A percentile compares a stretch with the other conserved stretches of the same genome.
Conservation (phyloP, 1,140 invertebrate species). For the Drosophila santomea region DNA sequence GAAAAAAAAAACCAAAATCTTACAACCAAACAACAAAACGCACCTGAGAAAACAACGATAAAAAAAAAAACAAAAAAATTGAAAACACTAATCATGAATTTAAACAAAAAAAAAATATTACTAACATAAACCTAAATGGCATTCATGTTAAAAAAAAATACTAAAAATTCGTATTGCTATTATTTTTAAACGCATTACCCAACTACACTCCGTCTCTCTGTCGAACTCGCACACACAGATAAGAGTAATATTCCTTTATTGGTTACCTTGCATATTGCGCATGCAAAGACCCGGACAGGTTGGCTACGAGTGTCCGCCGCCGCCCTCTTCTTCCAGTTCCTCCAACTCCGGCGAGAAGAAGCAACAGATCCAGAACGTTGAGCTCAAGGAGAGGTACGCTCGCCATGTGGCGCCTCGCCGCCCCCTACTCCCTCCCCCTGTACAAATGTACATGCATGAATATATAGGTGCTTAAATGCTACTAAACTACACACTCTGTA, state of each 20-base stretch:
- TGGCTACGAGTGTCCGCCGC: conserved; percentile 86
- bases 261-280: conserved; percentile 97
- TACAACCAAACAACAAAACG: conserved; percentile 9
- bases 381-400: conserved; percentile 83
- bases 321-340: conserved; percentile 86
- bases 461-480: neutral
- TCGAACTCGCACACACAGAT: conserved; percentile 88
- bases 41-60: conserved; percentile 16
- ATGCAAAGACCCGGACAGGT: conserved; percentile 95
- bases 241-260: conserved; percentile 96
- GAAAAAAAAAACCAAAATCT: conserved; percentile 1
- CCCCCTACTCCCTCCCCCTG: too few species aligned
- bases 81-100: conserved; percentile 16
- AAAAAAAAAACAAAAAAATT: conserved; percentile 5
- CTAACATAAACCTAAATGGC: conserved; percentile 23
- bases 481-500: neutral
- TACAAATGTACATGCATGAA: too few species aligned
- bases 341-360: conserved; percentile 85
- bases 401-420: too few species aligned
- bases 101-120: conserved; percentile 24
- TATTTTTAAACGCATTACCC: conserved; percentile 82
- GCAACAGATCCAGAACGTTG: conserved; percentile 84
- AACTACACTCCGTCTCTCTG: conserved; percentile 77
- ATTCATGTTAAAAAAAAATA: conserved; percentile 44
- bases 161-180: conserved; percentile 75